A percentile compares a stretch with the other conserved stretches of the same genome.
These are phyloP conservation scores for Buathra laborator DNA, from an alignment of 2,888 invertebrate species.

Conservation along the genomic window DNA sequence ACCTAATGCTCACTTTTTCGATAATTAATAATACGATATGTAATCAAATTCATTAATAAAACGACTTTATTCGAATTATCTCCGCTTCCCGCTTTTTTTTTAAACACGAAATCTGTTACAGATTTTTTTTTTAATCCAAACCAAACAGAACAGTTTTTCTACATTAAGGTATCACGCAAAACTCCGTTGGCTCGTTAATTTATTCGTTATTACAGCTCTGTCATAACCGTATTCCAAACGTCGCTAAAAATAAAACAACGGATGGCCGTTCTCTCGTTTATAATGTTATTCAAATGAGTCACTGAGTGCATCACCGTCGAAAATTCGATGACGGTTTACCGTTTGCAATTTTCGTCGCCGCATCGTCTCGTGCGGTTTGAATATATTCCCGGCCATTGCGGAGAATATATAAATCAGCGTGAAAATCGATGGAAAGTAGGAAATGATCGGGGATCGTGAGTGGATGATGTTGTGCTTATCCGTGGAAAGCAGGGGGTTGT, in stretches of 20 bases:
- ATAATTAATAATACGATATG: no score
- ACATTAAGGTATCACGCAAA: neutral
- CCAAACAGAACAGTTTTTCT: neutral
- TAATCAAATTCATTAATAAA: no score
- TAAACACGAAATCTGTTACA: no score
- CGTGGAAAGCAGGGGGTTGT: neutral
- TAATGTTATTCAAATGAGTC: conserved; percentile 62
- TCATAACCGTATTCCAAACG: conserved; percentile 9
- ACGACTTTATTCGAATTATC: no score
- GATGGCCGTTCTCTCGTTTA: conserved; percentile 41
- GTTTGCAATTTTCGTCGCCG: conserved; percentile 44
- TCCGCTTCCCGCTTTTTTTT: no score
- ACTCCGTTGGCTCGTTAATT: neutral
- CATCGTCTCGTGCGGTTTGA: conserved; percentile 22
- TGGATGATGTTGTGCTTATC: conserved; percentile 48
- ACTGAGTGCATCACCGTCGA: conserved; percentile 50
- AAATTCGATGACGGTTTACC: conserved; percentile 54
- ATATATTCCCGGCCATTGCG: conserved; percentile 15
- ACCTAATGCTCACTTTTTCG: no score
- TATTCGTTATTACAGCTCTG: neutral
- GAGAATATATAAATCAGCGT: conserved; percentile 66
- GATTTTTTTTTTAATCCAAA: neutral
- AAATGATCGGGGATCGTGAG: conserved; percentile 54
- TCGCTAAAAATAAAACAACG: conserved; percentile 22
- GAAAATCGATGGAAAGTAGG: conserved; percentile 66